phyloP scores from a whole-genome alignment of 2,888 invertebrate species.

The Coecobrya sp. region DNA sequence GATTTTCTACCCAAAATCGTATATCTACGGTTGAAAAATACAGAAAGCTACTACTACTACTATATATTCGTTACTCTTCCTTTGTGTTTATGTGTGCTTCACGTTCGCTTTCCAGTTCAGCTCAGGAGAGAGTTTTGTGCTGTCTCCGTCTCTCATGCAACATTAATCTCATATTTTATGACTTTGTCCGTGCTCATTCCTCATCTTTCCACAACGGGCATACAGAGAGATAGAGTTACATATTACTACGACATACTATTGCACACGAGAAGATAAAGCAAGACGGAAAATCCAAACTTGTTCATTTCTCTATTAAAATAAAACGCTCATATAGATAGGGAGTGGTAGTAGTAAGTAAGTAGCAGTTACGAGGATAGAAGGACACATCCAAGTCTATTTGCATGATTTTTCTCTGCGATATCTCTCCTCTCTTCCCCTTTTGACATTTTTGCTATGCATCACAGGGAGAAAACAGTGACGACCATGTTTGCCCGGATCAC shows the following conservation, averaged over 20 bases:
- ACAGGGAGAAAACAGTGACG: background rate
- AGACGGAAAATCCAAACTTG: conserved; percentile 49
- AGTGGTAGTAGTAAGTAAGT: background rate
- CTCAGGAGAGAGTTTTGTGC: conserved; percentile 59
- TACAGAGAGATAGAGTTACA: background rate
- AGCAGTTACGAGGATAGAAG: conserved; percentile 4
- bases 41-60: background rate
- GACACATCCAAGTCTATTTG: background rate
- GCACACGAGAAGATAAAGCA: background rate
- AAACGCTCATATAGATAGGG: background rate
- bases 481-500: conserved; percentile 7
- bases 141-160: conserved; percentile 78
- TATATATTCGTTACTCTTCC: background rate
- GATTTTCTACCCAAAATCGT: conserved; percentile 36
- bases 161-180: conserved; percentile 79
- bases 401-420: conserved; percentile 17
- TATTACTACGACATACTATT: background rate
- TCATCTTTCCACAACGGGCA: conserved; percentile 40
- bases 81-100: background rate
- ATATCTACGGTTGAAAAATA: conserved; percentile 2
- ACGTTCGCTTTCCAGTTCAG: conserved; percentile 16
- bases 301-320: conserved; percentile 48
- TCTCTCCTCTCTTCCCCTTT: background rate
- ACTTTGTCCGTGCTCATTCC: conserved; percentile 66
- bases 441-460: conserved; percentile 26